Evolutionary conservation across 2,888 invertebrate genomes (phyloP), one percentile per base, ranked within the genome.

Genomic region (Alsophila aescularia): DNA sequence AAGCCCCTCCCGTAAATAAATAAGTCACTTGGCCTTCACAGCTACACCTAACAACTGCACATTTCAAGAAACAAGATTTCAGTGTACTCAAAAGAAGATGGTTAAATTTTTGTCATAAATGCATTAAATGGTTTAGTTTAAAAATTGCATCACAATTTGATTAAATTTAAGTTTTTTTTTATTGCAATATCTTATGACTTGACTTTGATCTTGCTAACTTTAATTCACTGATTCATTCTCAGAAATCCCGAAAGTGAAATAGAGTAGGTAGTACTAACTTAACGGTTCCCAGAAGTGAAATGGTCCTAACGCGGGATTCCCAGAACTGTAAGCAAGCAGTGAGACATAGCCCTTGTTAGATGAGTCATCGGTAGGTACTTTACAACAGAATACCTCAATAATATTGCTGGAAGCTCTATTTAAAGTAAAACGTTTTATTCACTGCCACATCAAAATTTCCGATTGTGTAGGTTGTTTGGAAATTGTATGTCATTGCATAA

Each of bases 241-340:
- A 10, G 47, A 32, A 52, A 52, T 12, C 15, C n/a, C 16, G 29
- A 39, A 43, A 32, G 14, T 24, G 50, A 42, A 51, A 49, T 45
- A 37, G 31, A 43, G 34, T 34, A 55, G 41, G 35, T 40, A 60
- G 51, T 50, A 32, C 29, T 32, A 29, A 29, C 21, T n/a, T 2
- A 24, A 1, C 8, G 24, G 37, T 61, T 64, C 61, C 13, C 35
- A 27, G 64, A 60, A 60, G 36, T 40, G 41, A 59, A 52, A 52
- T 50, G 37, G 36, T 43, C 52, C 52, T 56, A 14, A 37, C 31
- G 13, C 10, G 24, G 40, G 35, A 5, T 61, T 61, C 64, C 51
- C n/a, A 48, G 60, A 62, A 59, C n/a, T 16, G 41, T 49, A 34
- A 32, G 52, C 50, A 15, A 43, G 41, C 44, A 21, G 32, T 43